Conservation (phyloP, 2,888 invertebrate genomes). For the Calameuta pallipes region DNA sequence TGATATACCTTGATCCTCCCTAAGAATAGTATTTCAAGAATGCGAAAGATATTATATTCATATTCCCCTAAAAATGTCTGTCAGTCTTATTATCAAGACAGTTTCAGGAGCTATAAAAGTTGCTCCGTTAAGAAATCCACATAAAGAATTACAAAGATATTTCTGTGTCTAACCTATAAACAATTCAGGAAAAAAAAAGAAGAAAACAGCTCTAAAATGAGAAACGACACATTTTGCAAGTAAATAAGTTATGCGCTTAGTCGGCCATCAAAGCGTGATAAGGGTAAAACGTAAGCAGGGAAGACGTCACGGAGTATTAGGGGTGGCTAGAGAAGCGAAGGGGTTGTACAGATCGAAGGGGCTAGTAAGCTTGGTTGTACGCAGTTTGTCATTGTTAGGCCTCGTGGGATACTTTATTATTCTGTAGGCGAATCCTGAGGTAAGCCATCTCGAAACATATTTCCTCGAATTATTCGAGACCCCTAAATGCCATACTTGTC, state of each 20-base stretch:
- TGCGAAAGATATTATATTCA: not conserved
- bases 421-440: not conserved
- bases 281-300: not conserved
- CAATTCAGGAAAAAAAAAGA: not conserved
- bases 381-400: not conserved
- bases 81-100: not conserved
- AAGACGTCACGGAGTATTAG: not conserved
- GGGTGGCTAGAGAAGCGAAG: not conserved
- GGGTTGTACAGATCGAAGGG: not conserved
- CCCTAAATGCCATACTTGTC: not conserved
- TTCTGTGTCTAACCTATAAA: not conserved
- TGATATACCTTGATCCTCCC: not conserved
- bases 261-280: not conserved
- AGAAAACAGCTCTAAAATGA: not conserved
- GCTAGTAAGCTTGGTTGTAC: not conserved
- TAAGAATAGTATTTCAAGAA: not conserved
- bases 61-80: not conserved
- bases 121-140: not conserved
- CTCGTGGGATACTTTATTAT: not conserved
- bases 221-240: not conserved
- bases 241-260: constrained; percentile 5
- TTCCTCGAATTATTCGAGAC: not conserved
- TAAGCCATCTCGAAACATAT: not conserved
- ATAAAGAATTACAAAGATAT: not conserved
- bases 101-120: not conserved